These are phyloP conservation scores for Apodemus agrarius DNA, from an alignment of 2,797 vertebrate genomes.

Conservation along the genomic window DNA sequence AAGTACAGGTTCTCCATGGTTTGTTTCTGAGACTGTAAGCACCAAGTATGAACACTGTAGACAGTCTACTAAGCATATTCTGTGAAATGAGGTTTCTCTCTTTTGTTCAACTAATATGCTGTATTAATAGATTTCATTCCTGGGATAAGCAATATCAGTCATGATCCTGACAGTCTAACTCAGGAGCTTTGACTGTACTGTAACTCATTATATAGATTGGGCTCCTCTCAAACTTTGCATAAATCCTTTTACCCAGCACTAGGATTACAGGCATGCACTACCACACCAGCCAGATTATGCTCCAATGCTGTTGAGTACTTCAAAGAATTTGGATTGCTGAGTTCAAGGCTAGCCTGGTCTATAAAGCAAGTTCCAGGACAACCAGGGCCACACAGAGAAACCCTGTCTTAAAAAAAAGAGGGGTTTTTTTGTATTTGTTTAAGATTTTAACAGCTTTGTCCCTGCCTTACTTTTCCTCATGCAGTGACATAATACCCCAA, in stretches of 20 bases:
- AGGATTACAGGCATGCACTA: too few relatives aligned
- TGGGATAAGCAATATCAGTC: slow-evolving; percentile 9
- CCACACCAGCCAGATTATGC: neutral
- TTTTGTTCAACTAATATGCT: slow-evolving; percentile 25
- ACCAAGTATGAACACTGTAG: neutral
- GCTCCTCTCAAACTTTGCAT: neutral
- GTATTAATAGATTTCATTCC: slow-evolving; percentile 41
- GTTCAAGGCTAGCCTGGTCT: neutral
- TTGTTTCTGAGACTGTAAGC: slow-evolving; percentile 17
- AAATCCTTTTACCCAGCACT: neutral
- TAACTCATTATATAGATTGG: neutral
- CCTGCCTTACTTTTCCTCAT: neutral
- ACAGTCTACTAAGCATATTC: neutral
- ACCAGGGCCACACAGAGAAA: too few relatives aligned
- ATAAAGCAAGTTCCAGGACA: neutral
- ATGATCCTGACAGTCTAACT: neutral
- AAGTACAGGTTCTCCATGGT: neutral
- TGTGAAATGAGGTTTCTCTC: neutral
- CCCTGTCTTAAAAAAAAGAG: too few relatives aligned
- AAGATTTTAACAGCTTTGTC: slow-evolving; percentile 60
- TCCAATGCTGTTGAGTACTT: slow-evolving; percentile 39
- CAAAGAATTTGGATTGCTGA: neutral
- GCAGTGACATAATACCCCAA: neutral
- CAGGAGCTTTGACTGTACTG: neutral
- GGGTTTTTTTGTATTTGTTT: slow-evolving; percentile 43